These are phyloP conservation scores for Smithornis capensis DNA, from an alignment of 2,113 vertebrate species.

Conservation along the genomic window DNA sequence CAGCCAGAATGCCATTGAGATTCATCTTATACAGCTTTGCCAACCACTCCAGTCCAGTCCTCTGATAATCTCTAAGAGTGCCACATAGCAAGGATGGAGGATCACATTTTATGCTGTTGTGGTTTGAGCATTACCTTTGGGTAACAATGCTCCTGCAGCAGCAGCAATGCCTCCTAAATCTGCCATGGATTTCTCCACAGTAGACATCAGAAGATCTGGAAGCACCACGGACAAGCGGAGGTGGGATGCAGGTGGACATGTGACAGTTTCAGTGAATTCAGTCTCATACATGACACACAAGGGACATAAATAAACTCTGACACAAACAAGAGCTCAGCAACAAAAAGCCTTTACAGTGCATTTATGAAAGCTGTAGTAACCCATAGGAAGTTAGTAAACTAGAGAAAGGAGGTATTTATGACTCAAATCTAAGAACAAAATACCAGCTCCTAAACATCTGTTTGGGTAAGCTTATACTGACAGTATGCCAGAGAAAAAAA, in stretches of 20 bases:
- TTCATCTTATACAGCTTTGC: constrained; percentile 81
- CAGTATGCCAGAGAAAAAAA: background rate
- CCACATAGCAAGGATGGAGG: constrained; percentile 78
- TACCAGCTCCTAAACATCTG: background rate
- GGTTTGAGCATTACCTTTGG: constrained; percentile 81
- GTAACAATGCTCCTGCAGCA: constrained; percentile 81
- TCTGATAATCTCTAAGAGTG: constrained; percentile 83
- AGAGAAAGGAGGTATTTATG: background rate
- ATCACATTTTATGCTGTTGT: constrained; percentile 70
- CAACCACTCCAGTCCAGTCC: constrained; percentile 87
- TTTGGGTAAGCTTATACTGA: background rate
- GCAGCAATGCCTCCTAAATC: constrained; percentile 84
- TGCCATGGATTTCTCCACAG: constrained; percentile 71
- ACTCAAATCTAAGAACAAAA: background rate
- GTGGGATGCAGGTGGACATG: background rate
- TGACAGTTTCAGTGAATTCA: background rate
- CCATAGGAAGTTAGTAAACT: background rate
- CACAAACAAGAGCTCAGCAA: background rate
- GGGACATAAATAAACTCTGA: background rate
- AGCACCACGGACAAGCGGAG: constrained; percentile 46
- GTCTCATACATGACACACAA: background rate
- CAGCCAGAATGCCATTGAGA: constrained; percentile 87
- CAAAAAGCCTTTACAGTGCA: background rate
- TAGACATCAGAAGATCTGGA: constrained; percentile 82
- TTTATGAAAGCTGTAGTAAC: background rate